Evolutionary conservation across 2,113 vertebrate species (phyloP).

Genomic region (Austrofundulus limnaeus): DNA sequence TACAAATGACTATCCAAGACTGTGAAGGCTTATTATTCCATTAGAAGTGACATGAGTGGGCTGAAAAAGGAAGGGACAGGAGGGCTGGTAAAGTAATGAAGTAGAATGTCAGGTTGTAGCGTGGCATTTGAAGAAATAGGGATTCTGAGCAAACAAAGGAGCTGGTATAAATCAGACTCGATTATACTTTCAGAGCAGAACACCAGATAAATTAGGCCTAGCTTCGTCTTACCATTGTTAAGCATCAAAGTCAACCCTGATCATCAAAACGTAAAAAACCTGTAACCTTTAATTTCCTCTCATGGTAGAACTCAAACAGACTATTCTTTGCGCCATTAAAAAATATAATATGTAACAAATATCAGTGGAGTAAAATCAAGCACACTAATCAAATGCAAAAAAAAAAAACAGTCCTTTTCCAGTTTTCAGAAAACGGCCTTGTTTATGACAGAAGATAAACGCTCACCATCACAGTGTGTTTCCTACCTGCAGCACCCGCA

Average conservation of each 20-base stretch:
- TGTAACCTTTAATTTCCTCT: constrained; percentile 26
- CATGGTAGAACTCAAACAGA: constrained; percentile 4
- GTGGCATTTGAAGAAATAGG: constrained; percentile 49
- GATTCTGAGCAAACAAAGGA: constrained; percentile 52
- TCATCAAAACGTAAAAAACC: constrained; percentile 27
- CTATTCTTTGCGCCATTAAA: not conserved
- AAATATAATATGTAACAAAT: not conserved
- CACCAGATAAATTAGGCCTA: constrained; percentile 44
- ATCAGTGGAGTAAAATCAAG: not conserved
- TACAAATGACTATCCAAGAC: not conserved
- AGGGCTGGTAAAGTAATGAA: constrained; percentile 60
- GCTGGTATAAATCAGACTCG: constrained; percentile 51
- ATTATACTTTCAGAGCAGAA: constrained; percentile 29
- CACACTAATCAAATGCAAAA: not conserved
- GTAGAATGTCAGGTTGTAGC: constrained; percentile 48
- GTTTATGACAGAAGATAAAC: constrained; percentile 9
- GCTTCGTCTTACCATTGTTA: constrained; percentile 40
- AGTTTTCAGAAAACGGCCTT: constrained; percentile 7
- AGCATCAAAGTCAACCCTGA: constrained; percentile 29
- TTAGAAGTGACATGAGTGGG: constrained; percentile 34
- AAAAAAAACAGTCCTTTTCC: not conserved
- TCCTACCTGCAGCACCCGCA: constrained; percentile 3
- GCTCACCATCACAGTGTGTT: constrained; percentile 9
- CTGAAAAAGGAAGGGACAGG: constrained; percentile 42
- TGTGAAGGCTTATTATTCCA: constrained; percentile 30